These are phyloP conservation scores for Crotalus tigris DNA, from an alignment of 2,113 vertebrate species.

Conservation along the genomic window DNA sequence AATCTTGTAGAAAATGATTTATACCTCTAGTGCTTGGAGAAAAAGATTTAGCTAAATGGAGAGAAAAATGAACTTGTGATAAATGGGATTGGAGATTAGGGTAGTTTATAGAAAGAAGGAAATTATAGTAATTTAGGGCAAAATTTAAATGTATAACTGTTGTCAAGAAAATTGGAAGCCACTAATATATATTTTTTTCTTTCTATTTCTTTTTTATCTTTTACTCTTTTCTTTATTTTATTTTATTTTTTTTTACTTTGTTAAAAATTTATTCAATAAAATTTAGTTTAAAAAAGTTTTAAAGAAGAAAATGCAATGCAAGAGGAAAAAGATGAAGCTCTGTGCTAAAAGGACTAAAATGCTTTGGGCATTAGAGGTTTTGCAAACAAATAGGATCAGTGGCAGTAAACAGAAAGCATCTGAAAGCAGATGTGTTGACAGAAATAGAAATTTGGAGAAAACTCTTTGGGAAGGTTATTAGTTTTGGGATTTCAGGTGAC, in stretches of 20 bases:
- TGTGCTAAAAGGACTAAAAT: neutral
- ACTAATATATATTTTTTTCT: neutral
- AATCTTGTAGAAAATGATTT: neutral
- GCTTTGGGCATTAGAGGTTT: neutral
- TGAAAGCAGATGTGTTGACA: neutral
- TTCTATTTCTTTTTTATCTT: neutral
- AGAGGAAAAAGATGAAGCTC: neutral
- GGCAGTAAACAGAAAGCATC: neutral
- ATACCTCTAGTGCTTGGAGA: neutral
- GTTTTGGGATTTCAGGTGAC: neutral
- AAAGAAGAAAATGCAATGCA: neutral
- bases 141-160: neutral
- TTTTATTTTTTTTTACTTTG: neutral
- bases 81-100: neutral
- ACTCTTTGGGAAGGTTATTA: neutral
- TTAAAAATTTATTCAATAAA: neutral
- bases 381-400: neutral
- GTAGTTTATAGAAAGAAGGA: neutral
- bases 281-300: neutral
- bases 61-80: neutral
- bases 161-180: neutral
- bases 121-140: neutral
- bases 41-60: neutral
- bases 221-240: neutral
- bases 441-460: neutral